Percentiles rank a stretch among this genome's conserved stretches.
These are phyloP conservation scores for Drosophila chauvacae DNA, from an alignment of 1,140 invertebrate genomes.

Conservation along the genomic window DNA sequence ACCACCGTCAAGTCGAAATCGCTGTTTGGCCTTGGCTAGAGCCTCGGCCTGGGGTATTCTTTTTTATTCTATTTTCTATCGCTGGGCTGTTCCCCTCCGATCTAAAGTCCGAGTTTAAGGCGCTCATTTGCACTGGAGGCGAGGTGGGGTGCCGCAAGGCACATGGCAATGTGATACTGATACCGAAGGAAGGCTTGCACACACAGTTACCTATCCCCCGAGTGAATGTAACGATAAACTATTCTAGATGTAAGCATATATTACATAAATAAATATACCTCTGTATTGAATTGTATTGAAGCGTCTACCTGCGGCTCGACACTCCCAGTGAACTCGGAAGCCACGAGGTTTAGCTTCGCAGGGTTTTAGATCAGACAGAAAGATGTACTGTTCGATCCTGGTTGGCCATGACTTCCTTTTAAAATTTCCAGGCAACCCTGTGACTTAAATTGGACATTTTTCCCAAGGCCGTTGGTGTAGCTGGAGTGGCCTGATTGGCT, in stretches of 20 bases:
- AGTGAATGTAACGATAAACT: background rate
- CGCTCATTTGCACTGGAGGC: background rate
- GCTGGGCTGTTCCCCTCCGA: conserved; percentile 19
- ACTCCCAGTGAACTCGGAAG: background rate
- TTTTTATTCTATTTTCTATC: conserved; percentile 1
- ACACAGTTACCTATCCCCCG: background rate
- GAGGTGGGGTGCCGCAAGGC: no score
- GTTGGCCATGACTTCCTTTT: background rate
- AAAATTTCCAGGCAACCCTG: background rate
- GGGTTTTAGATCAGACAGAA: background rate
- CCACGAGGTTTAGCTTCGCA: no score
- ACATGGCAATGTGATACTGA: conserved; percentile 3
- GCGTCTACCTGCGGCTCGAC: background rate
- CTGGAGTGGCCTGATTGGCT: background rate
- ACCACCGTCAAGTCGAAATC: background rate
- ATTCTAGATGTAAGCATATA: background rate
- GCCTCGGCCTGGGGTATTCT: background rate
- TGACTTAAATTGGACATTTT: background rate
- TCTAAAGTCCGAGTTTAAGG: background rate
- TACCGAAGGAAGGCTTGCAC: background rate
- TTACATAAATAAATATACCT: no score
- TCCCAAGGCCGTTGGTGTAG: background rate
- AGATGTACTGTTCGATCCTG: background rate
- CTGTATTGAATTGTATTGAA: background rate
- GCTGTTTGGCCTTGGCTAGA: conserved; percentile 4